Evolutionary conservation across 2,113 vertebrate genomes (phyloP).

Genomic region (Epinephelus moara): DNA sequence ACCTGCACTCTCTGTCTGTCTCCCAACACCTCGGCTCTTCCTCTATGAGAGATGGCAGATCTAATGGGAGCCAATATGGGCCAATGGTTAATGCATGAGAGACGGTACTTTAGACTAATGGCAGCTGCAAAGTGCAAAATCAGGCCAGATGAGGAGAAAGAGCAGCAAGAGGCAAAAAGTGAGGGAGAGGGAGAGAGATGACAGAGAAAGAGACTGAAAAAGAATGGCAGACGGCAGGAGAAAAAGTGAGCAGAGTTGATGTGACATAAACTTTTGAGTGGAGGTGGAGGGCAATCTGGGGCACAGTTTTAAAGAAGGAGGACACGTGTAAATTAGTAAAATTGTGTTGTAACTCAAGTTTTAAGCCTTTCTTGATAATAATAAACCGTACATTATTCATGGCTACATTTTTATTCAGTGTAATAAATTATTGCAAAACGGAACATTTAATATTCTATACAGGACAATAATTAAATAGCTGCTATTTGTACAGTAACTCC

Average conservation of each 20-base stretch:
- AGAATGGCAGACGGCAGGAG: slow-evolving; percentile 1
- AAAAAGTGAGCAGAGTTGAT: background rate
- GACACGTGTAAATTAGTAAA: background rate
- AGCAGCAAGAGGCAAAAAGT: slow-evolving; percentile 37
- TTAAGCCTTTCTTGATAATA: background rate
- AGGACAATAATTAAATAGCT: background rate
- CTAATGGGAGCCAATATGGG: slow-evolving; percentile 69
- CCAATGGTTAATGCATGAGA: slow-evolving; percentile 77
- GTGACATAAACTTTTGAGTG: background rate
- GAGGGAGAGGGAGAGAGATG: background rate
- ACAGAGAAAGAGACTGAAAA: background rate
- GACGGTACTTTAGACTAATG: slow-evolving; percentile 68
- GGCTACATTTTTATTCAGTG: background rate
- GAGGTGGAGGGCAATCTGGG: background rate
- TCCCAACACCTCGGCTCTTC: slow-evolving; percentile 52
- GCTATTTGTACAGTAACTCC: background rate
- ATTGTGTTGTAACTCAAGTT: background rate
- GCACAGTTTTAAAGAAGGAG: background rate
- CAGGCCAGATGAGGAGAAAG: slow-evolving; percentile 41
- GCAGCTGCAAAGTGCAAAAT: slow-evolving; percentile 63
- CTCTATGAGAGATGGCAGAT: slow-evolving; percentile 42
- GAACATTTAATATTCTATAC: background rate
- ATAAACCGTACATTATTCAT: background rate
- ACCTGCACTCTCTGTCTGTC: slow-evolving; percentile 5
- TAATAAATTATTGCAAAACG: background rate